Base-by-base conservation (phyloP, 2,888 invertebrate species). In the Ophraella communa region DNA sequence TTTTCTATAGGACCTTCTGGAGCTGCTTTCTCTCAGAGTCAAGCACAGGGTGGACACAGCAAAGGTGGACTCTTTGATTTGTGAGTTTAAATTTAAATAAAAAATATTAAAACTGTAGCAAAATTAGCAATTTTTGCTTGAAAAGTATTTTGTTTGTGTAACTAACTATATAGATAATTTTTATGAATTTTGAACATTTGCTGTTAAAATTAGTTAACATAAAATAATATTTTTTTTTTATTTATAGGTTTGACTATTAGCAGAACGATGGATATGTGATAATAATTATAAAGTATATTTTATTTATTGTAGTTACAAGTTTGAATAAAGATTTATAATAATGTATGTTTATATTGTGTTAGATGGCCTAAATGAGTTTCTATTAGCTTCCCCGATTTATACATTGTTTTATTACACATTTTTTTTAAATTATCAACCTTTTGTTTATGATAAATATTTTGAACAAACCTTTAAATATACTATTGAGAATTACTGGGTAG, bases 11-110 rank as follows among this genome's bases (percentile, higher is more conserved):
- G 74, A 11, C 73, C 74, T 21, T 67, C 66, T 45, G 54, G 65
- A 1, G 71, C 68, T 2, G 53, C 65, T 1, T 67, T 74, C 42
- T 73, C 72, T 2, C 71, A 74, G 51, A 68, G 73, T 33, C 71
- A 72, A 42, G 64, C 73, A 10, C 69, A 70, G 27, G 57, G 63
- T 4, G 17, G 39, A 39, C 39, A 39, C 18, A 59, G 66, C 7
- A 52, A 57, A 47, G 52, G 64, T 21, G 55, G 66, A 21, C 27
- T 39, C 7, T 39, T 17, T 39, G 39, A 39, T 17, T 2, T 39
- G 39, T 39, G 39, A 39, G 39, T 39, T 39, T 39, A 11, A 10
- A 30, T 30, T 30, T 10, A 3, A 24, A 24, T 24, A 24, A 24
- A 24, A 4, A 24, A 4, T n/a, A n/a, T n/a, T n/a, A n/a, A n/a